Base-by-base conservation (phyloP, 2,888 invertebrate species). In the Ormyrus rosae region DNA sequence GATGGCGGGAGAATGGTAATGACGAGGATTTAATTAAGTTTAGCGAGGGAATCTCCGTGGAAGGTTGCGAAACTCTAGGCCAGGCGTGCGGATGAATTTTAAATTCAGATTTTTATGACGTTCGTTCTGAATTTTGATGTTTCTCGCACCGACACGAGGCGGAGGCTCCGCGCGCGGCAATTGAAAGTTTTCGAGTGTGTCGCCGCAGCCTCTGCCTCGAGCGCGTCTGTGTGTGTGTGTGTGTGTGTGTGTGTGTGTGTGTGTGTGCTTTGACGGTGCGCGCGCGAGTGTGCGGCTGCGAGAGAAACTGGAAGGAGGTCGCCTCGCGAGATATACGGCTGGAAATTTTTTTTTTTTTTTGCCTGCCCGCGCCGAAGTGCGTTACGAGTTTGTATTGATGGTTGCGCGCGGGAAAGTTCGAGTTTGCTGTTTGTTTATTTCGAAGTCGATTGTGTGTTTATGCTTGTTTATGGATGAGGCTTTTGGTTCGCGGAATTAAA, bases 1-100 rank as follows among this genome's bases (percentile, higher is more conserved):
- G 55, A 65, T 78, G 53, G 64, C 11, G 19, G 73, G 46, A 19
- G 61, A 74, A 74, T 69, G 69, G 72, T 69, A 64, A 80, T 74
- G 74, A 80, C 58, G 68, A 70, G 64, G 74, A 74, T 80, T 80
- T 80, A 74, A 80, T 80, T 74, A 74, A 74, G 70, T 64, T 70
- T 64, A 65, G 19, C 61, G 55, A 19, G 58, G 58, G 72, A 78
- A 53, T 61, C 61, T 58, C 67, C 64, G 11, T 0, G 11, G 6
- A 51, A 53, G n/a, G 13, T 65, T 72, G 67, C 51, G 58, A 71
- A 72, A 78, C 67, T 72, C 72, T 60, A 10, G 68, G 69, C 60
- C 34, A 4, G 34, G 34, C 34, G 34, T 34, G 46, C 51, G 70
- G 65, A 78, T 73, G 61, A 60, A 73, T 61, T 67, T 69, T 55